Evolutionary conservation across 2,888 invertebrate genomes (phyloP).

Genomic region (Aspidapion aeneum): DNA sequence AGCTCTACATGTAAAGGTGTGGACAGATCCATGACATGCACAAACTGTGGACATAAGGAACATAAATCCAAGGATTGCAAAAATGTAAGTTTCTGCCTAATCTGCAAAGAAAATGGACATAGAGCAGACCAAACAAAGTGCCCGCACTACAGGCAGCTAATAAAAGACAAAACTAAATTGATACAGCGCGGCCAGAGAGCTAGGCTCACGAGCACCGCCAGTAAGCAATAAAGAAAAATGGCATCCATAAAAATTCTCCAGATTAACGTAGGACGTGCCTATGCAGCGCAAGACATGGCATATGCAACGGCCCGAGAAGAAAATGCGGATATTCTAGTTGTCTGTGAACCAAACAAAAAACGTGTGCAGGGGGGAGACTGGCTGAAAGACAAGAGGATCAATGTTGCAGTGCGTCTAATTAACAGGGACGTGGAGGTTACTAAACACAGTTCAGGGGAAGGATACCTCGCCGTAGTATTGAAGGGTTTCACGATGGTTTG

Average conservation of each 20-base stretch:
- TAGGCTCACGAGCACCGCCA: not conserved
- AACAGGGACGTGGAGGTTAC: not conserved
- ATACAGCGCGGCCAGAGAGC: not conserved
- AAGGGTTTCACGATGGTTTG: not conserved
- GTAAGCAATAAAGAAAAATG: not conserved
- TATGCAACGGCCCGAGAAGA: not conserved
- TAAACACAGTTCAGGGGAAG: not conserved
- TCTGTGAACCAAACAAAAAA: conserved; percentile 15
- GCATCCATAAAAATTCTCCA: conserved; percentile 9
- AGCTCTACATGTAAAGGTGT: too few species aligned
- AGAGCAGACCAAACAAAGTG: conserved; percentile 6
- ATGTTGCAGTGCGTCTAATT: conserved; percentile 1
- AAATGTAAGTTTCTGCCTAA: too few species aligned
- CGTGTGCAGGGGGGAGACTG: not conserved
- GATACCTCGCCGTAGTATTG: not conserved
- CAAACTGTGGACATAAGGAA: too few species aligned
- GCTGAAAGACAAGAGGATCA: not conserved
- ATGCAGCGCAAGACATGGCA: conserved; percentile 8
- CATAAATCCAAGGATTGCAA: too few species aligned
- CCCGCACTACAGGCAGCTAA: not conserved
- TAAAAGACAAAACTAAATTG: not conserved
- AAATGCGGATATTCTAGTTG: conserved; percentile 6
- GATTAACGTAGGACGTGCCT: conserved; percentile 13
- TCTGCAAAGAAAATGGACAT: too few species aligned
- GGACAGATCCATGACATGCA: too few species aligned